A percentile compares a stretch with the other conserved stretches of the same genome.
phyloP scores from a whole-genome alignment of 2,797 vertebrate genomes.

The Amblyopsis hoosieri region DNA sequence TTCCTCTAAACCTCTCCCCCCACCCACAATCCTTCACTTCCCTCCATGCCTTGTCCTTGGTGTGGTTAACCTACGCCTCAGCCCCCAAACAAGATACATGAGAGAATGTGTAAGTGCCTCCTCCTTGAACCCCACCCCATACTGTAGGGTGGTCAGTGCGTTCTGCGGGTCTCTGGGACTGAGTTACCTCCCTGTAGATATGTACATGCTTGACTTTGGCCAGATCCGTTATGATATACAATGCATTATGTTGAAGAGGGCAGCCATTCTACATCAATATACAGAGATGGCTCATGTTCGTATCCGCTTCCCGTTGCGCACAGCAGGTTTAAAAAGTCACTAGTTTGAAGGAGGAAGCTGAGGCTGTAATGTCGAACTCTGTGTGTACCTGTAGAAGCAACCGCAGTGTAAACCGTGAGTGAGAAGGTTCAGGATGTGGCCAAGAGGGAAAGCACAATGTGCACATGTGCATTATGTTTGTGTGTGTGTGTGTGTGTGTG shows the following conservation, averaged over 20 bases:
- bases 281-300: conserved; percentile 32
- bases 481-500: conserved; percentile 16
- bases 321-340: conserved; percentile 38
- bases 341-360: conserved; percentile 31
- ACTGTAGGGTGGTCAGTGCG: conserved; percentile 12
- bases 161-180: conserved; percentile 10
- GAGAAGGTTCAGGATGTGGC: conserved; percentile 74
- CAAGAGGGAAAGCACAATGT: conserved; percentile 58
- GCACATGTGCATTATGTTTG: conserved; percentile 23
- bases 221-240: background rate
- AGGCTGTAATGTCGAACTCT: conserved; percentile 53
- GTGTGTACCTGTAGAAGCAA: conserved; percentile 70
- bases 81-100: conserved; percentile 7
- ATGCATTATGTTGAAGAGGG: background rate
- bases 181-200: conserved; percentile 6
- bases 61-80: conserved; percentile 30
- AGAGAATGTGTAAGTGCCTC: conserved; percentile 20
- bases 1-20: background rate
- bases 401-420: conserved; percentile 73
- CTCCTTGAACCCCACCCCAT: conserved; percentile 1
- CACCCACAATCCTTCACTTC: conserved; percentile 14
- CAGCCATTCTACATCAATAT: conserved; percentile 9
- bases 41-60: conserved; percentile 32
- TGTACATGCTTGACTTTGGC: conserved; percentile 12
- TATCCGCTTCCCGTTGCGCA: conserved; percentile 32